A percentile compares a stretch with the other conserved stretches of the same genome.
Conservation (phyloP, 2,797 vertebrate species). For the Ctenochaetus hawaiiensis region DNA sequence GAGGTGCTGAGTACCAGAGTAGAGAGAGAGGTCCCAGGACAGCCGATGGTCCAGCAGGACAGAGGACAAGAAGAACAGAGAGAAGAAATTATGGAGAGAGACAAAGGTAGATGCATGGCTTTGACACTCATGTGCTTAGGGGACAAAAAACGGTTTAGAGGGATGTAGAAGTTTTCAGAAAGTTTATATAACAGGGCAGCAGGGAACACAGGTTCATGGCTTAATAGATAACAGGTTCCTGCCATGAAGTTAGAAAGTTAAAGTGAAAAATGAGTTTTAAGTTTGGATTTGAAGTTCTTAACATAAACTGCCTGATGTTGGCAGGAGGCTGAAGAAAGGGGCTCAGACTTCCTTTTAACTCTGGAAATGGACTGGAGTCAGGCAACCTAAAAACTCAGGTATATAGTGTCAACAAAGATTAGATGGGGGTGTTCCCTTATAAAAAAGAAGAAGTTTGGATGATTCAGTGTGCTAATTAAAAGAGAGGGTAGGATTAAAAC, state of each 20-base stretch:
- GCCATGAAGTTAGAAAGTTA: neutral
- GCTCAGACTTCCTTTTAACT: neutral
- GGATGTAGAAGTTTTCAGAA: neutral
- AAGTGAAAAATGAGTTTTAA: neutral
- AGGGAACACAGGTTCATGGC: neutral
- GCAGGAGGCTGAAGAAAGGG: neutral
- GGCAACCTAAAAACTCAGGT: neutral
- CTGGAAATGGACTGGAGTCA: neutral
- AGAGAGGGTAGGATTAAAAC: neutral
- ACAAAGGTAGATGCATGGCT: neutral
- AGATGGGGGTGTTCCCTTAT: neutral
- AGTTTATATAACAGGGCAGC: neutral
- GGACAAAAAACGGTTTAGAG: slow-evolving; percentile 3
- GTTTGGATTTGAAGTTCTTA: neutral
- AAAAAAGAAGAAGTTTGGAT: neutral
- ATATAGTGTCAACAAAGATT: neutral
- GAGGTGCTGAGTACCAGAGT: neutral
- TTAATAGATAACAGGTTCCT: neutral
- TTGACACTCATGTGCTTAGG: neutral
- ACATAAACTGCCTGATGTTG: neutral
- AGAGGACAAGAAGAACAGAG: neutral
- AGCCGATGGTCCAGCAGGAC: neutral
- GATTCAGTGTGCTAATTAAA: slow-evolving; percentile 4
- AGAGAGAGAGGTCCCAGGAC: neutral
- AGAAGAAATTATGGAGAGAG: neutral